A percentile compares a stretch with the other conserved stretches of the same genome.
Evolutionary conservation across 2,113 vertebrate genomes (phyloP).

Genomic region (Perca schrenkii): DNA sequence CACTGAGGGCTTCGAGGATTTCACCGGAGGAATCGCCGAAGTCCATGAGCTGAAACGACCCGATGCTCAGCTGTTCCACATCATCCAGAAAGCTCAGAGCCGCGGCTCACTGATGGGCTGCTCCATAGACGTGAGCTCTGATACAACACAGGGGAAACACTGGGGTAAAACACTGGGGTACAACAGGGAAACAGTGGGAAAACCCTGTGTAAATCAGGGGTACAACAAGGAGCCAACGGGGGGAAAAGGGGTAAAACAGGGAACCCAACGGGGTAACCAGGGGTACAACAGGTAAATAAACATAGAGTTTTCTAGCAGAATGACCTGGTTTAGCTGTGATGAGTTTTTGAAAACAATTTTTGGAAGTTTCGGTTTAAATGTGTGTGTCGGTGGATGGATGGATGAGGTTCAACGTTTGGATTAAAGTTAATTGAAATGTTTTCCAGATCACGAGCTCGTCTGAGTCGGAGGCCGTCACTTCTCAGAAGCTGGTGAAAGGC

Average conservation of each 20-base stretch:
- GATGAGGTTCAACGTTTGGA: not conserved
- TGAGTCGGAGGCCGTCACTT: slow-evolving; percentile 92
- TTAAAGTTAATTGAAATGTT: not conserved
- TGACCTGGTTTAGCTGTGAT: no score
- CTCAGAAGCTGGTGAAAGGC: slow-evolving; percentile 96
- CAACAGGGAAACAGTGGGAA: not conserved
- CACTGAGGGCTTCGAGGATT: slow-evolving; percentile 96
- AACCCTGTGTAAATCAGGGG: no score
- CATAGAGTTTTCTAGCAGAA: no score
- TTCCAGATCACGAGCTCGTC: slow-evolving; percentile 91
- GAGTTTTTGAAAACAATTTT: no score
- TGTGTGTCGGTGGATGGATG: no score
- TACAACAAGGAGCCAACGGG: not conserved
- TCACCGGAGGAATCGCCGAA: slow-evolving; percentile 95
- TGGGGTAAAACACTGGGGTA: not conserved
- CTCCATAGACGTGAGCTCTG: slow-evolving; percentile 91
- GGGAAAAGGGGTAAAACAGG: not conserved
- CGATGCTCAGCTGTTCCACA: slow-evolving; percentile 89
- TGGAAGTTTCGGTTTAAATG: no score
- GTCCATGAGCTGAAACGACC: slow-evolving; percentile 88
- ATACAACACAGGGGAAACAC: not conserved
- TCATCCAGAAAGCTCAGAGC: slow-evolving; percentile 92
- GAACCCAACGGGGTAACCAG: not conserved
- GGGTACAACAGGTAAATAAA: not conserved
- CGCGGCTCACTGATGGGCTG: slow-evolving; percentile 91